Evolutionary conservation across 2,797 vertebrate genomes (phyloP).

Genomic region (Zalophus californianus): DNA sequence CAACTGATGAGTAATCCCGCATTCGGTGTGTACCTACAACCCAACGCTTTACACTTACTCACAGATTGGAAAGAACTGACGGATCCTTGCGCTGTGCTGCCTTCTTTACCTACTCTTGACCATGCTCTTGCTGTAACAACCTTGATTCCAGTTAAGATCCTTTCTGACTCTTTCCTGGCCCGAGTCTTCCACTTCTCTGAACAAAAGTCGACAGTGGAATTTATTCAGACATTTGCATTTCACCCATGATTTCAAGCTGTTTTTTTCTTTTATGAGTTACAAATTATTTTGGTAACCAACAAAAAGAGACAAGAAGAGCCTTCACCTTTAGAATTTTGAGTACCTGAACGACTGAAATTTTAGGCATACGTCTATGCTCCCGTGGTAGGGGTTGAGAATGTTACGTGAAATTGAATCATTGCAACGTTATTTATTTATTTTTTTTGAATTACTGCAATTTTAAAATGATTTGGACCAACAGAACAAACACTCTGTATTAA

Average conservation of each 20-base stretch:
- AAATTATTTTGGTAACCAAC: conserved; percentile 6
- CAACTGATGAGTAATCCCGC: conserved; percentile 12
- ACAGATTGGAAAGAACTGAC: background rate
- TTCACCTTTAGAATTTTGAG: background rate
- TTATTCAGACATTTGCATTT: background rate
- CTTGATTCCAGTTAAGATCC: background rate
- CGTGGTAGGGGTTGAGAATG: background rate
- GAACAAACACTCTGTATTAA: background rate
- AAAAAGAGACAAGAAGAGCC: background rate
- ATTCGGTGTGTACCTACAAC: background rate
- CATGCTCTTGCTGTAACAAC: background rate
- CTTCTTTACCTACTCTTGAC: background rate
- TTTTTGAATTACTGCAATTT: background rate
- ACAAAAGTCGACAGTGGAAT: conserved; percentile 10
- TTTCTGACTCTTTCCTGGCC: background rate
- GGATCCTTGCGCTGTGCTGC: background rate
- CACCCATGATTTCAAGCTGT: background rate
- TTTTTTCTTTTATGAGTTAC: conserved; percentile 11
- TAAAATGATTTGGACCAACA: background rate
- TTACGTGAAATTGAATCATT: conserved; percentile 10
- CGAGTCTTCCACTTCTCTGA: conserved; percentile 1
- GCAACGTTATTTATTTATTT: background rate
- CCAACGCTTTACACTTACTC: background rate
- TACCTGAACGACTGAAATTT: background rate
- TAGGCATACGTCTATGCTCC: background rate